Conservation (phyloP, 1,140 invertebrate genomes). For the Drosophila azteca region DNA sequence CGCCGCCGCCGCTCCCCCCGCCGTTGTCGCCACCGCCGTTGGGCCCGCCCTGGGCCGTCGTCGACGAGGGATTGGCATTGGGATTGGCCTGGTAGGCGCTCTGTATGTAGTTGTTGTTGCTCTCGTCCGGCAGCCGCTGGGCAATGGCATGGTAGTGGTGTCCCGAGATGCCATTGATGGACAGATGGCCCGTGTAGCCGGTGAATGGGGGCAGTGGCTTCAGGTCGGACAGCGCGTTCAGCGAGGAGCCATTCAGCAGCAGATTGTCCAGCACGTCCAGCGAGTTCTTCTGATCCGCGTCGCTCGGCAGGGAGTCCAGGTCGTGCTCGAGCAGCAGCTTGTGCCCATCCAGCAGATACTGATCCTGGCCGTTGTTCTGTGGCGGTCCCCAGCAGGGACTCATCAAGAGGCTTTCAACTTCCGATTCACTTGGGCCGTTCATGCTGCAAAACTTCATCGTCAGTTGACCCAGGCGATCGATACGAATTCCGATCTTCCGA, state of each 20-base stretch:
- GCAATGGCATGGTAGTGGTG: slow-evolving; percentile 93
- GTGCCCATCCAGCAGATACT: slow-evolving; percentile 83
- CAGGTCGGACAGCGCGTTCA: slow-evolving; percentile 89
- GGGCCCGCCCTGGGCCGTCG: slow-evolving; percentile 43
- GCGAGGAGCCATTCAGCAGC: slow-evolving; percentile 85
- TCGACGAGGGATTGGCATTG: slow-evolving; percentile 77
- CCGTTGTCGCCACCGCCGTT: too few relatives aligned
- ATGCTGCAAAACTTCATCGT: slow-evolving; percentile 85
- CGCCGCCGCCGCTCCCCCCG: slow-evolving; percentile 8
- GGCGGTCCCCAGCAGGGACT: slow-evolving; percentile 83
- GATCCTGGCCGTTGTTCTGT: slow-evolving; percentile 81
- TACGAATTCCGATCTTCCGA: slow-evolving; percentile 42
- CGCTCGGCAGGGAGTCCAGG: slow-evolving; percentile 80
- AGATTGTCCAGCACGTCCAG: slow-evolving; percentile 88
- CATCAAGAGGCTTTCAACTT: slow-evolving; percentile 84
- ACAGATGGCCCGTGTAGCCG: slow-evolving; percentile 91
- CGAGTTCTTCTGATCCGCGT: slow-evolving; percentile 84
- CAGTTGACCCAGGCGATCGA: slow-evolving; percentile 63
- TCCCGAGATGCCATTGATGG: slow-evolving; percentile 93
- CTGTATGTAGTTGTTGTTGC: slow-evolving; percentile 87
- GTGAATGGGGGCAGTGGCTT: slow-evolving; percentile 94
- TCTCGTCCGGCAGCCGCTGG: slow-evolving; percentile 87
- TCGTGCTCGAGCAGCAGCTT: slow-evolving; percentile 82
- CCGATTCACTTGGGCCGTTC: slow-evolving; percentile 84
- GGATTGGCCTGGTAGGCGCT: slow-evolving; percentile 84